Evolutionary conservation across 2,888 invertebrate species (phyloP).

Genomic region (Ophion ellenae): DNA sequence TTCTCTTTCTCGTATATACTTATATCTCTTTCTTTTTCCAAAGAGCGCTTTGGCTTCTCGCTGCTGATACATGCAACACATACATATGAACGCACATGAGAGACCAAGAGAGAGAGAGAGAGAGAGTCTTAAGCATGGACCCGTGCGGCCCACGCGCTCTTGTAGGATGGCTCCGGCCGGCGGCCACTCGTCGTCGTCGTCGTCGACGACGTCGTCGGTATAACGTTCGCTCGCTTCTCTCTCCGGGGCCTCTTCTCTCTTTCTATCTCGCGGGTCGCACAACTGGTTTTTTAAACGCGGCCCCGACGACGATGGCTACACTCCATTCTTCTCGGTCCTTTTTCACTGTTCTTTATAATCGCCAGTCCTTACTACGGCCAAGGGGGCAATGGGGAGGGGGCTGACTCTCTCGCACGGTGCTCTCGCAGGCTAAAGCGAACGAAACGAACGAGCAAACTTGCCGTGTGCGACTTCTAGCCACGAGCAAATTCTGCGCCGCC

Average conservation of each 20-base stretch:
- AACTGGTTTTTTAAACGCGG: conserved; percentile 83
- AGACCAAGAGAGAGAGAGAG: conserved; percentile 5
- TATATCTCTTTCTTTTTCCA: conserved; percentile 35
- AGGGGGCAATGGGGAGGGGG: conserved; percentile 25
- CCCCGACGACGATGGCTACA: conserved; percentile 71
- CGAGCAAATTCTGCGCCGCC: conserved; percentile 71
- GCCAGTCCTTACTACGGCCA: conserved; percentile 77
- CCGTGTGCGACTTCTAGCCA: conserved; percentile 69
- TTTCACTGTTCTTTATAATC: conserved; percentile 83
- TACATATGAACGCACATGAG: conserved; percentile 19
- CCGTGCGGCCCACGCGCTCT: conserved; percentile 83
- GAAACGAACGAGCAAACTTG: conserved; percentile 52
- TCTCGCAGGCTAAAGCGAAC: conserved; percentile 45
- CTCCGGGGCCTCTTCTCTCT: conserved; percentile 65
- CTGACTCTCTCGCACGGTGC: conserved; percentile 59
- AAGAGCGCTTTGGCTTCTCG: conserved; percentile 57
- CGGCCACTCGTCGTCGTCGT: conserved; percentile 64
- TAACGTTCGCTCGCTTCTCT: conserved; percentile 47
- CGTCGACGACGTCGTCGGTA: conserved; percentile 40
- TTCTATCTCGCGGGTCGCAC: conserved; percentile 76
- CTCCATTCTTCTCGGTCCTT: conserved; percentile 73
- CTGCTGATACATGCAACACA: conserved; percentile 38
- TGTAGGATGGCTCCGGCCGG: conserved; percentile 68
- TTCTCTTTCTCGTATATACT: conserved; percentile 29
- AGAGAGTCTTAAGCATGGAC: conserved; percentile 69